Evolutionary conservation across 2,113 vertebrate species (phyloP).

Genomic region (Dinomys branickii): DNA sequence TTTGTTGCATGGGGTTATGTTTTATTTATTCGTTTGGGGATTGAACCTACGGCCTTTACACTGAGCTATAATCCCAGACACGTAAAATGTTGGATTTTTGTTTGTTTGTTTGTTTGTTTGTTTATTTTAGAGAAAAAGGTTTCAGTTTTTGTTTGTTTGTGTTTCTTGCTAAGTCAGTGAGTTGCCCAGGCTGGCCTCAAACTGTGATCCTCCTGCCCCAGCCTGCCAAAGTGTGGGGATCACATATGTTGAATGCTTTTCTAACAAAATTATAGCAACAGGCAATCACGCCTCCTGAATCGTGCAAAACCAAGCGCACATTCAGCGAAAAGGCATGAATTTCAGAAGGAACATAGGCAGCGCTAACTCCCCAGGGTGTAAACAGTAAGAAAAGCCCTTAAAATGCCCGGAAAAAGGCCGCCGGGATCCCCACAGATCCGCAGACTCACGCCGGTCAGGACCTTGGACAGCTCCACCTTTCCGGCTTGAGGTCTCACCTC

Average conservation of each 20-base stretch:
- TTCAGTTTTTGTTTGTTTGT: not conserved
- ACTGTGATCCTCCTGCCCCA: not conserved
- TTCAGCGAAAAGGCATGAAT: not conserved
- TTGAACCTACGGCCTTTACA: not conserved
- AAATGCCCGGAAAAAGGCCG: too few relatives aligned
- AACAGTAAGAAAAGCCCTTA: not conserved
- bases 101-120: too few relatives aligned
- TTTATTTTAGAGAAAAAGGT: not conserved
- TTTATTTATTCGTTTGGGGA: not conserved
- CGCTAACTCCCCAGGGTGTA: not conserved
- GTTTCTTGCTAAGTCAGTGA: not conserved
- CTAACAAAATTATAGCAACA: not conserved
- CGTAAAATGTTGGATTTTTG: not conserved
- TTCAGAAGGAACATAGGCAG: not conserved
- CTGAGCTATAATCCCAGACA: not conserved
- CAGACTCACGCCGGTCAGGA: not conserved
- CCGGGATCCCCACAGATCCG: too few relatives aligned
- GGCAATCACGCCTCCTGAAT: not conserved
- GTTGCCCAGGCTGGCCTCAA: not conserved
- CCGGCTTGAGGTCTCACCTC: fast-evolving
- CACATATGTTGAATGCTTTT: not conserved
- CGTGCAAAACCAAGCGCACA: not conserved
- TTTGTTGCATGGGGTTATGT: not conserved
- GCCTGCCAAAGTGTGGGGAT: not conserved
- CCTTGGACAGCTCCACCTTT: not conserved